These are phyloP conservation scores for Seriola rivoliana DNA, from an alignment of 2,113 vertebrate genomes.

Conservation along the genomic window DNA sequence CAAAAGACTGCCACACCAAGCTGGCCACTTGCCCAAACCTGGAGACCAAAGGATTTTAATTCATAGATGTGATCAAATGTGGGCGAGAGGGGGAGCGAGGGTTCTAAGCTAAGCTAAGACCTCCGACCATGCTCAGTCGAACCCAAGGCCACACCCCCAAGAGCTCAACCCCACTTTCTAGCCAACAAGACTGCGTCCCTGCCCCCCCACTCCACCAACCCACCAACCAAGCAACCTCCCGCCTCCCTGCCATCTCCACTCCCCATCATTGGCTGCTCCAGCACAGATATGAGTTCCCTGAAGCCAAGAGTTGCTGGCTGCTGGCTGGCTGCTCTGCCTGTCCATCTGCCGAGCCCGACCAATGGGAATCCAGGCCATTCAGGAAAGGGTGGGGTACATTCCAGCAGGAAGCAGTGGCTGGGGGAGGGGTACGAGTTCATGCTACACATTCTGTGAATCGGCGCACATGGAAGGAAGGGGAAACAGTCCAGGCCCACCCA, in stretches of 20 bases:
- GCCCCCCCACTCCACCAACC: constrained; percentile 63
- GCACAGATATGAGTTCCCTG: constrained; percentile 60
- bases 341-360: constrained; percentile 54
- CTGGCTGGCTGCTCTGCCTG: constrained; percentile 62
- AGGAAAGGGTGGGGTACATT: constrained; percentile 85
- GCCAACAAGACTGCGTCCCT: constrained; percentile 66
- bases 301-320: constrained; percentile 44
- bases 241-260: constrained; percentile 58
- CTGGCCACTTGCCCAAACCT: constrained; percentile 41
- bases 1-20: neutral
- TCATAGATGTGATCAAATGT: constrained; percentile 63
- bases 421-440: constrained; percentile 76
- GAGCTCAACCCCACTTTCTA: constrained; percentile 78
- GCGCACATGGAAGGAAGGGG: constrained; percentile 74
- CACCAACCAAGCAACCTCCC: constrained; percentile 71
- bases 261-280: constrained; percentile 72
- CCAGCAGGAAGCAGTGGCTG: constrained; percentile 78
- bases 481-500: constrained; percentile 71
- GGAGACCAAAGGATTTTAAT: constrained; percentile 42
- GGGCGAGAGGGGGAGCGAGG: constrained; percentile 49
- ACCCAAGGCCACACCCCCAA: constrained; percentile 68
- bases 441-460: constrained; percentile 84
- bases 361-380: constrained; percentile 82
- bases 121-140: constrained; percentile 71
- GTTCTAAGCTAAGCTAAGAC: constrained; percentile 60